Evolutionary conservation across 2,888 invertebrate genomes (phyloP).

Genomic region (Ceriagrion tenellum): DNA sequence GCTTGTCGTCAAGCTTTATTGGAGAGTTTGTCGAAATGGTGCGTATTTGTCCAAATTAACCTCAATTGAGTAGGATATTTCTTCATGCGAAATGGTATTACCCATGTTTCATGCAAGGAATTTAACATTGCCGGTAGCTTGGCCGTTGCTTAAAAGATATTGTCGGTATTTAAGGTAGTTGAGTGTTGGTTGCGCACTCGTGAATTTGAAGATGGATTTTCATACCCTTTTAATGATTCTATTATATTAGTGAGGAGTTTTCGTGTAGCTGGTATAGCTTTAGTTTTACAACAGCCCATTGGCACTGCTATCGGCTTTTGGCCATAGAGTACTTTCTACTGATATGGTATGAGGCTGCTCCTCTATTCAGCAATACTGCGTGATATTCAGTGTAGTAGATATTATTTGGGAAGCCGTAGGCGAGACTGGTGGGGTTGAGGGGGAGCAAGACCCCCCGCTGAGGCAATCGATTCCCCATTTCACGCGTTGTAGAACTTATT

Average conservation of each 20-base stretch:
- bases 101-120: too few species aligned
- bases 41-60: too few species aligned
- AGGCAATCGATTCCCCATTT: not conserved
- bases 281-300: not conserved
- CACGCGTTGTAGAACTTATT: not conserved
- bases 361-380: not conserved
- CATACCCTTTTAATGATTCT: not conserved
- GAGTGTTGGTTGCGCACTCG: too few species aligned
- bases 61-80: too few species aligned
- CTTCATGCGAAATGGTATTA: too few species aligned
- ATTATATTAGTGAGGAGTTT: not conserved
- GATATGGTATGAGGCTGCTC: not conserved
- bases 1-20: too few species aligned
- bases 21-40: too few species aligned
- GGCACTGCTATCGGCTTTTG: not conserved
- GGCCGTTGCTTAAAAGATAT: too few species aligned
- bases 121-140: too few species aligned
- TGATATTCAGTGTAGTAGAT: not conserved
- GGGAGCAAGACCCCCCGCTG: not conserved
- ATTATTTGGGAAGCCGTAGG: not conserved
- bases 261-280: not conserved
- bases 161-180: too few species aligned
- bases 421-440: not conserved
- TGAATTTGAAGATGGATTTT: too few species aligned
- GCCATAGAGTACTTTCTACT: not conserved